Conservation (phyloP, 2,113 vertebrate genomes). For the Canis aureus region DNA sequence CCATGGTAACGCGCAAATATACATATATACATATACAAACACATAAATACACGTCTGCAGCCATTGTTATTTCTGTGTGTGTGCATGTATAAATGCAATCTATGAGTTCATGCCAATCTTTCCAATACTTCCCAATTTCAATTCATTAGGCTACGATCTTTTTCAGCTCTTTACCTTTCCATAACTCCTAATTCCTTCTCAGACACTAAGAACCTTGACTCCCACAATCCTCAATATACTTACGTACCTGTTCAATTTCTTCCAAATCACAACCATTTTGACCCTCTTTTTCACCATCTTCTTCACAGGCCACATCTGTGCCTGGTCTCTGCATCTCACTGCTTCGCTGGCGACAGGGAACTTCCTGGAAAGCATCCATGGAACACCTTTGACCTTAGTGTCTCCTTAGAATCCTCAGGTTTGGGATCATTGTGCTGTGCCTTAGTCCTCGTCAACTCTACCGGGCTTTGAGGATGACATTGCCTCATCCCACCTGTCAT, state of each 20-base stretch:
- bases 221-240: background rate
- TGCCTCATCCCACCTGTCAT: background rate
- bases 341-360: background rate
- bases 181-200: background rate
- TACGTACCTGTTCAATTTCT: background rate
- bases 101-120: background rate
- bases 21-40: background rate
- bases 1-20: background rate
- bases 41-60: background rate
- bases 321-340: background rate
- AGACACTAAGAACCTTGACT: background rate
- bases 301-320: background rate
- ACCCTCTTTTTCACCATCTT: background rate
- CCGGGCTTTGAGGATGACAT: background rate
- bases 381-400: background rate
- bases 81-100: background rate
- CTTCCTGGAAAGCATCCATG: background rate
- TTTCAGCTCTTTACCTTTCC: background rate
- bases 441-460: background rate
- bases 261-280: background rate
- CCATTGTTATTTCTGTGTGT: background rate
- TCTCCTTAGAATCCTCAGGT: background rate
- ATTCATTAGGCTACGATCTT: background rate
- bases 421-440: too few relatives aligned
- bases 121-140: background rate